phyloP scores from a whole-genome alignment of 2,113 vertebrate species.

The Oreotrochilus melanogaster region DNA sequence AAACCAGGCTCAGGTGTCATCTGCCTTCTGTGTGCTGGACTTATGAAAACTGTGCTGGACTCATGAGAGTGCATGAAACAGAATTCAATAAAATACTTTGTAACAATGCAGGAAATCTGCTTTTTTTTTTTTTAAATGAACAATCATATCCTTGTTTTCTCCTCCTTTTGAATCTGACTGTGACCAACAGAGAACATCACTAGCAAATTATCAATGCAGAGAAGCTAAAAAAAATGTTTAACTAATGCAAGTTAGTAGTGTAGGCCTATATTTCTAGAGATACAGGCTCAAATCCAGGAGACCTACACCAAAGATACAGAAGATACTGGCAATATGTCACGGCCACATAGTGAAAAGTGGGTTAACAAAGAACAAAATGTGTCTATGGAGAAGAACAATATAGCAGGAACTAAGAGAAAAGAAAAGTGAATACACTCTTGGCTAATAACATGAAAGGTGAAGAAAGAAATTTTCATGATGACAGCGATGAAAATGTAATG shows the following conservation, averaged over 20 bases:
- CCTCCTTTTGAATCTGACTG: not conserved
- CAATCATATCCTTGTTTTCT: not conserved
- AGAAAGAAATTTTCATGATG: not conserved
- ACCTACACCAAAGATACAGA: not conserved
- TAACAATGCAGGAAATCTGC: not conserved
- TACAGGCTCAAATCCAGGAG: not conserved
- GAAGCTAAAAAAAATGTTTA: not conserved
- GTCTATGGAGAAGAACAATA: not conserved
- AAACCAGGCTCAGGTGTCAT: not conserved
- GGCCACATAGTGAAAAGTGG: not conserved
- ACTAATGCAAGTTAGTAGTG: not conserved
- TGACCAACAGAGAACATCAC: not conserved
- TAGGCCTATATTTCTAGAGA: not conserved
- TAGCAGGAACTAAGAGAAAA: not conserved
- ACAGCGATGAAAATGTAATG: not conserved
- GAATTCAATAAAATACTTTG: not conserved
- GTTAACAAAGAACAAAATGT: not conserved
- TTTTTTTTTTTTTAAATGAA: not conserved
- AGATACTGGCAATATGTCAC: not conserved
- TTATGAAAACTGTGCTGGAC: not conserved
- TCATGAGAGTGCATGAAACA: not conserved
- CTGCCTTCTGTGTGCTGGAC: not conserved
- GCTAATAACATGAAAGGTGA: not conserved
- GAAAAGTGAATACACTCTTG: not conserved
- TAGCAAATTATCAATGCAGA: not conserved